Base-by-base conservation (phyloP, 2,113 vertebrate genomes). In the Motacilla alba region DNA sequence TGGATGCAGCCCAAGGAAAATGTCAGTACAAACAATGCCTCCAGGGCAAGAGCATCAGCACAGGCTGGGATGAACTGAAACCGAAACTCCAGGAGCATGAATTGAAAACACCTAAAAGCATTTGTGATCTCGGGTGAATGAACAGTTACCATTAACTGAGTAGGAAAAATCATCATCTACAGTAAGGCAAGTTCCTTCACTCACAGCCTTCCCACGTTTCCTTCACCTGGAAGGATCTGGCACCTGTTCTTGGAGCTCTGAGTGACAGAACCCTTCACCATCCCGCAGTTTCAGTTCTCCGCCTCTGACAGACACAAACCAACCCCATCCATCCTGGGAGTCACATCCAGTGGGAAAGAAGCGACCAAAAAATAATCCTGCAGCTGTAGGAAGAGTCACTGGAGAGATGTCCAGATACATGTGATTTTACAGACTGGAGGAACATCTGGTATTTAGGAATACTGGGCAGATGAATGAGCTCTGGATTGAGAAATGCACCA, bases 11-110 rank as follows among this genome's bases (percentile, higher is more conserved):
- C 33, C 22, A 23, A 63, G 2, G 7, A 39, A 72, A 64, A 50
- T 1, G 13, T 43, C 53, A 11, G 0, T 14, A 22, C 17, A 13
- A 53, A 53, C 6, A 3, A 6, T 4, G 6, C 33, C 73, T 35
- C 12, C 10, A 15, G 52, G 50, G 69, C 53, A 52, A 10, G 2
- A n/a, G 56, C 3, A 27, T 10, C 26, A 77, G 17, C 20, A 23
- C 11, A 5, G 15, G 37, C 6, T 47, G 62, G 44, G 27, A 64
- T 5, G 37, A 56, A 58, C 0, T 3, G 44, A 53, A 56, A 43
- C 15, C 27, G 69, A 9, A 28, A 59, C 55, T 27, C 43, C 9
- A 35, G 18, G 22, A 64, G 50, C 19, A 19, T 2, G 6, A 50
- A 67, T 5, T 7, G 37, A 44, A 80, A 39, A 13, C 14, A 10